phyloP scores from a whole-genome alignment of 2,113 vertebrate species.

The Nycticorax nycticorax region DNA sequence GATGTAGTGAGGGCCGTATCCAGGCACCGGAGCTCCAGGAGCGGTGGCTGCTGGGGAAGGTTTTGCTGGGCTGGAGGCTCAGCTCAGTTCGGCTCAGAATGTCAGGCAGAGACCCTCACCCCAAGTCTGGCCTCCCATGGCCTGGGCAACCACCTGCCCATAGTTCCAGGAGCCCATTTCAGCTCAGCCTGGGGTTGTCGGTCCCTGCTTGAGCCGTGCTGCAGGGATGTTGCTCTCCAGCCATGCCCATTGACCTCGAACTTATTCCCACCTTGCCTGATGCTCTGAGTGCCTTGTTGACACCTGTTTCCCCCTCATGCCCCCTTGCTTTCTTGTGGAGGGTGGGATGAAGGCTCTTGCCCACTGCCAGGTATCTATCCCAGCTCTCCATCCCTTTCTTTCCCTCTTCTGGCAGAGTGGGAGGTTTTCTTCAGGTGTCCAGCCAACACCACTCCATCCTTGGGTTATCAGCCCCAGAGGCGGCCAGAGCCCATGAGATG shows the following conservation, averaged over 20 bases:
- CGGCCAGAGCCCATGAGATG: background rate
- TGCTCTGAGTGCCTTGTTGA: background rate
- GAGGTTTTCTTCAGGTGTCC: background rate
- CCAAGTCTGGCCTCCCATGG: accelerated
- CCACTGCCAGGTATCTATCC: background rate
- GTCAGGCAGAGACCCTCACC: background rate
- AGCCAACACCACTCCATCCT: no score
- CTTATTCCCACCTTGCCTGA: background rate
- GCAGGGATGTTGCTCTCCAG: background rate
- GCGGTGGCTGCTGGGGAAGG: background rate
- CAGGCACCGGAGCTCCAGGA: background rate
- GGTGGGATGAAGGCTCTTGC: background rate
- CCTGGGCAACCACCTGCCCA: accelerated
- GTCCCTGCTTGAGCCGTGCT: background rate
- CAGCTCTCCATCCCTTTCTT: background rate
- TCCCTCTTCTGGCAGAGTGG: background rate
- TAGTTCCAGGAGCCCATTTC: background rate
- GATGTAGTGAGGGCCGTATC: accelerated
- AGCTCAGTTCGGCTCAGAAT: background rate
- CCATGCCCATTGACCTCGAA: no score
- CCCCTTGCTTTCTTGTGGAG: background rate
- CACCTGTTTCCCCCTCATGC: accelerated
- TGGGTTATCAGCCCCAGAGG: background rate
- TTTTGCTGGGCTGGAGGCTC: background rate
- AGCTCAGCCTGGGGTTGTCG: background rate